Percentiles rank a stretch among this genome's conserved stretches.
phyloP scores from a whole-genome alignment of 2,888 invertebrate genomes.

The Latrodectus hesperus region DNA sequence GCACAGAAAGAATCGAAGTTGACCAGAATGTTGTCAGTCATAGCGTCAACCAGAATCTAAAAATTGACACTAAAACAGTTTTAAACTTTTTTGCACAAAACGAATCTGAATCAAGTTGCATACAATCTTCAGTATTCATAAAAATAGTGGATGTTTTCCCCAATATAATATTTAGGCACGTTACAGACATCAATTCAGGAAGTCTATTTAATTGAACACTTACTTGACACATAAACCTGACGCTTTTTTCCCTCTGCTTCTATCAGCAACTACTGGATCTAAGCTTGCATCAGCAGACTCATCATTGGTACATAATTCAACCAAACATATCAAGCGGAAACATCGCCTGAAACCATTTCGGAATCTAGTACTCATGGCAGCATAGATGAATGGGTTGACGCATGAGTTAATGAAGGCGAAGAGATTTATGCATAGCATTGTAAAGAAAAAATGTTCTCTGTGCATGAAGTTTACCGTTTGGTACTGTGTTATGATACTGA shows the following conservation, averaged over 20 bases:
- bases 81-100: no score
- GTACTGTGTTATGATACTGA: conserved; percentile 75
- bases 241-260: not conserved
- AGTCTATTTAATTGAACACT: not conserved
- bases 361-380: conserved; percentile 76
- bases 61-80: no score
- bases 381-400: conserved; percentile 77
- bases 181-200: not conserved
- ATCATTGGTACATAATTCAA: not conserved
- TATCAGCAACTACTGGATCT: not conserved
- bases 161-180: no score
- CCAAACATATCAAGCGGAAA: conserved; percentile 54
- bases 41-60: no score
- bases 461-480: conserved; percentile 74
- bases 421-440: conserved; percentile 76
- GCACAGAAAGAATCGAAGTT: no score
- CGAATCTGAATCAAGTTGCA: no score
- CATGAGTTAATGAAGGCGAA: conserved; percentile 76
- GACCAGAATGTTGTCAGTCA: no score
- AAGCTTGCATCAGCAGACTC: not conserved
- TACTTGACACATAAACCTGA: conserved; percentile 49
- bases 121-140: no score
- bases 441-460: conserved; percentile 76
- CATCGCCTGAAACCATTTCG: conserved; percentile 74
- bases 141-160: no score